Base-by-base conservation (phyloP, 2,888 invertebrate species). In the Nemoura dubitans region DNA sequence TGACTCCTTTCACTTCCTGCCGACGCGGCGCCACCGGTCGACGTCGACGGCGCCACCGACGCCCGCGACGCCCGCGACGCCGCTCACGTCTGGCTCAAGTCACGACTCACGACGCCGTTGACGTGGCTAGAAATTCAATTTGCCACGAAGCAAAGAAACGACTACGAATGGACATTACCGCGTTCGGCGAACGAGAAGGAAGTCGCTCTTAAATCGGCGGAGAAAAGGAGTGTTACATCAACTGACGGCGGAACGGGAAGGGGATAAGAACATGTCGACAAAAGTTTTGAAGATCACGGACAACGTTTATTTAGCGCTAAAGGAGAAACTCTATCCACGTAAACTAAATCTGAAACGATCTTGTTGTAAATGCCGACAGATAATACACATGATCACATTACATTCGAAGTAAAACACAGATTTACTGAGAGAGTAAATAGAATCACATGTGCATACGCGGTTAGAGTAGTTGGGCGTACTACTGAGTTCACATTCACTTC, bases 111-210 rank as follows among this genome's bases (percentile, higher is more conserved):
- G 59, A 59, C 59, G 59, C 42, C n/a, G 36, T 2, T 21, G 42
- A 83, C 83, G 83, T 83, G 83, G 83, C 26, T 83, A 21, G 83
- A 83, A 83, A 83, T 43, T 83, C 83, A 83, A 83, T 83, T 83
- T 83, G 83, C 59, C 14, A 83, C 42, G 36, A 83, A 10, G 29
- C 83, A 83, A 83, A 83, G 81, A 81, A 81, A 30, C 30, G 81
- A 27, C 30, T 7, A 81, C 78, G 78, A 78, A 78, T 29, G 29
- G 36, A 82, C 83, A 78, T 30, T 36, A 83, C 43, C 16, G 42
- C 30, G 28, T 0, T 16, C 30, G 7, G 28, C 82, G 28, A 28
- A n/a, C n/a, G 29, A 82, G 29, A 82, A 42, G n/a, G 83, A 26
- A n/a, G 25, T 26, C 2, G 30, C 83, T 83, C 83, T 83, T 42